These are phyloP conservation scores for Saccostrea cuccullata DNA, from an alignment of 1,140 invertebrate genomes.

Conservation along the genomic window DNA sequence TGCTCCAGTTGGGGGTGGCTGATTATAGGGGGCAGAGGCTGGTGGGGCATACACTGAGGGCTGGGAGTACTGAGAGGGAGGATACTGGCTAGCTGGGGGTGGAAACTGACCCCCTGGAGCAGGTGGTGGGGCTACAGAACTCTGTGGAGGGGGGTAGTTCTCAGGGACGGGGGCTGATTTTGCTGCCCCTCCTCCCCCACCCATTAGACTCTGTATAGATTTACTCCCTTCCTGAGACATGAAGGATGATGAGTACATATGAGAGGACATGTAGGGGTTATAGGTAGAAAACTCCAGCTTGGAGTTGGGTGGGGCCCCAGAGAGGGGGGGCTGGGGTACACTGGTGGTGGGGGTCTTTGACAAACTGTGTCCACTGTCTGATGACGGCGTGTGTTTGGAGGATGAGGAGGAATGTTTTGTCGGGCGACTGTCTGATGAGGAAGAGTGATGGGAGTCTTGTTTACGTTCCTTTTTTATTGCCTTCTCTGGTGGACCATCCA, in stretches of 20 bases:
- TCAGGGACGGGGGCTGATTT: conserved; percentile 46
- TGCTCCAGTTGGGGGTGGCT: conserved; percentile 31
- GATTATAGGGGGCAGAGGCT: conserved; percentile 6
- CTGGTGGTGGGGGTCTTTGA: conserved; percentile 38
- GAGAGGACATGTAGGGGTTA: conserved; percentile 72
- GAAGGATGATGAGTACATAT: conserved; percentile 75
- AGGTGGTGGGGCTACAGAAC: conserved; percentile 26
- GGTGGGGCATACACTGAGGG: neutral
- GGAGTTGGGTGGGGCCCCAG: conserved; percentile 1
- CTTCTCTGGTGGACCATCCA: neutral
- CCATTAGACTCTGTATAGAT: conserved; percentile 71
- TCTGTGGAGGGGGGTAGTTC: conserved; percentile 39
- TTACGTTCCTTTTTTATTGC: neutral
- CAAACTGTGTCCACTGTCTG: conserved; percentile 32
- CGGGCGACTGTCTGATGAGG: neutral
- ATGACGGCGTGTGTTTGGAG: conserved; percentile 18
- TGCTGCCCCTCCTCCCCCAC: conserved; percentile 42
- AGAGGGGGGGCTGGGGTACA: conserved; percentile 16
- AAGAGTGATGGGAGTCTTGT: neutral
- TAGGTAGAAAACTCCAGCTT: conserved; percentile 54
- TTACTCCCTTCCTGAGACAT: conserved; percentile 74
- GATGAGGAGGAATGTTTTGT: conserved; percentile 22
- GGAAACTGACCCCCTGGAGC: conserved; percentile 16
- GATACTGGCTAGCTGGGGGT: conserved; percentile 17
- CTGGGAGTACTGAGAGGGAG: conserved; percentile 26